Base-by-base conservation (phyloP, 1,140 invertebrate genomes). In the Odontomachus brunneus region DNA sequence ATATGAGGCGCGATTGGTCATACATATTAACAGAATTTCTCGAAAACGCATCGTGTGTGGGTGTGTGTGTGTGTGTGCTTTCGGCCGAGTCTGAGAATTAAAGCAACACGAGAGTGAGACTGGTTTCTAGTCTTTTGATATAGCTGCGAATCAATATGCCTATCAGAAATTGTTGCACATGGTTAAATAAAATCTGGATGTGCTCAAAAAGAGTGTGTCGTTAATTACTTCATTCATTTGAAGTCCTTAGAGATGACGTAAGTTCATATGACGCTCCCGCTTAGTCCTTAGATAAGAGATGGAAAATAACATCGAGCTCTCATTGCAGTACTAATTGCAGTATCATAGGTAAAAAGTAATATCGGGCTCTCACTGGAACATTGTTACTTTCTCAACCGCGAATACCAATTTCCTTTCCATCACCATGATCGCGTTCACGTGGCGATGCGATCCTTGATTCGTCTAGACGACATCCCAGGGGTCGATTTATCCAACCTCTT, bases 81-180 rank as follows among this genome's bases (percentile, higher is more conserved):
- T 51, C 22, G 48, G 48, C 51, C 49, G 49, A 82, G 72, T 17
- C 24, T 48, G 48, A 51, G 33, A 86, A 60, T 75, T 65, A 22
- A 33, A 63, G 55, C 49, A 38, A 75, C 67, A 73, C 67, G 60
- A 83, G 53, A 86, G 65, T 57, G 53, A 85, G 66, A 85, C 69
- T 85, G 78, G 62, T 91, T 90, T 90, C 86, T 91, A 88, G 84
- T 90, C 86, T 90, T 91, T 91, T 90, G 87, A 90, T 90, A 89
- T 83, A 89, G 85, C 60, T 72, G 63, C 78, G 78, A 60, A 86
- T 78, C 33, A 83, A 76, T 59, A 88, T 83, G 73, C 66, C 83
- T 88, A 76, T 85, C 73, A 75, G 60, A 87, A 63, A 85, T 55
- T 86, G 71, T 78, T 84, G 76, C 84, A 85, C 76, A 75, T 57